Percentiles rank a stretch among this genome's conserved stretches.
phyloP scores from a whole-genome alignment of 2,113 vertebrate genomes.

The Candoia aspera region DNA sequence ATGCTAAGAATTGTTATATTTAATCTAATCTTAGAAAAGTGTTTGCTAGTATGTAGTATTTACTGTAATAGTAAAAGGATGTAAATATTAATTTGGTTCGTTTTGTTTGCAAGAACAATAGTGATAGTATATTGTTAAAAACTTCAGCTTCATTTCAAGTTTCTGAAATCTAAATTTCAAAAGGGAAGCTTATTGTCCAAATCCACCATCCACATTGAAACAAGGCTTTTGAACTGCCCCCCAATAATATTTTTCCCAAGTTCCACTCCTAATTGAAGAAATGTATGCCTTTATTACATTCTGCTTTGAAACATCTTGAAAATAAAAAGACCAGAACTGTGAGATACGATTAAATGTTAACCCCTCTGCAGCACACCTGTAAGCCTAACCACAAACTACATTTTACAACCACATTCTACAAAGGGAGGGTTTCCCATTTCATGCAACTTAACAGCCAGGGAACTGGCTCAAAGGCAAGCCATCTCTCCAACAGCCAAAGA shows the following conservation, averaged over 20 bases:
- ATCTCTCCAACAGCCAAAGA: background rate
- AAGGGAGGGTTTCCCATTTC: conserved; percentile 12
- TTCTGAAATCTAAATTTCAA: background rate
- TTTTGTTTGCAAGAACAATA: background rate
- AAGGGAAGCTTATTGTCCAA: background rate
- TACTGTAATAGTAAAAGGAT: background rate
- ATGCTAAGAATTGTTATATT: background rate
- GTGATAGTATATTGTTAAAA: background rate
- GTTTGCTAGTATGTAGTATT: background rate
- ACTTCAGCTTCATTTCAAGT: background rate
- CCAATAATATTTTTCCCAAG: background rate
- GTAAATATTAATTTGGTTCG: background rate
- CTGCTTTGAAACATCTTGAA: conserved; percentile 18
- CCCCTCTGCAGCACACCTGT: background rate
- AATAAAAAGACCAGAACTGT: background rate
- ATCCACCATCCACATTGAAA: background rate
- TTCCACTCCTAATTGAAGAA: background rate
- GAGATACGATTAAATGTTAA: conserved; percentile 4
- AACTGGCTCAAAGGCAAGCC: conserved; percentile 1
- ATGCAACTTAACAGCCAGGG: background rate
- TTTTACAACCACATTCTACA: conserved; percentile 17
- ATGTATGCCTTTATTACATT: background rate
- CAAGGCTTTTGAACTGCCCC: background rate
- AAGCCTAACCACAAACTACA: conserved; percentile 12
- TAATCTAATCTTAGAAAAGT: background rate